Evolutionary conservation across 2,888 invertebrate species (phyloP).

Genomic region (Polymixis lichenea): DNA sequence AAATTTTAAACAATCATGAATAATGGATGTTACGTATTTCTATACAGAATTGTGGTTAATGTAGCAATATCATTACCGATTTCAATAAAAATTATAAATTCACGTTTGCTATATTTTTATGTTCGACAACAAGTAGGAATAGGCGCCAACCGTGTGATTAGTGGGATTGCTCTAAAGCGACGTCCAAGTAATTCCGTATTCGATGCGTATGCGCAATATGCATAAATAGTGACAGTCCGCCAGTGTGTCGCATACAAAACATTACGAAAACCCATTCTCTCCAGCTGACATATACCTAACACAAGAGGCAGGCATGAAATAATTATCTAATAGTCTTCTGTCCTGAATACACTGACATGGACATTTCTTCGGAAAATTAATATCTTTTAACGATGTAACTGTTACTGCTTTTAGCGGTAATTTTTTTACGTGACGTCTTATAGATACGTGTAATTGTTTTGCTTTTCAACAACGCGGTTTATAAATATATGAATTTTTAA

Average conservation of each 20-base stretch:
- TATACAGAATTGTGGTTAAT: not conserved
- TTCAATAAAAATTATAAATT: not conserved
- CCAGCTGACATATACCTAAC: conserved; percentile 36
- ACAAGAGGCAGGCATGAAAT: conserved; percentile 36
- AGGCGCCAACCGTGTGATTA: conserved; percentile 10
- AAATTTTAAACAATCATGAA: not conserved
- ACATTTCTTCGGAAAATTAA: conserved; percentile 13
- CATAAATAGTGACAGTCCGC: conserved; percentile 61
- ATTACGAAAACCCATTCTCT: conserved; percentile 60
- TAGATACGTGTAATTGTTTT: not conserved
- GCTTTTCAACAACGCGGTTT: not conserved
- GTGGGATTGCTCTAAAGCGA: conserved; percentile 45
- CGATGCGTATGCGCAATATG: conserved; percentile 50
- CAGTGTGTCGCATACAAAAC: conserved; percentile 58
- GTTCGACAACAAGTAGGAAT: not conserved
- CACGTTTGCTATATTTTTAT: not conserved
- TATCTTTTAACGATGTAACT: not conserved
- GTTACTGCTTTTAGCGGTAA: not conserved
- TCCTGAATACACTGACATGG: conserved; percentile 9
- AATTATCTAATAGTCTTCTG: conserved; percentile 43
- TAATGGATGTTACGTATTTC: not conserved
- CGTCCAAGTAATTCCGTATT: conserved; percentile 52
- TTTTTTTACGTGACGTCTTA: not conserved
- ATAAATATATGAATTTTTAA: conserved; percentile 1
- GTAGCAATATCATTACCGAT: not conserved